Evolutionary conservation across 1,140 invertebrate species (phyloP).

Genomic region (Cyclargus thomasi): DNA sequence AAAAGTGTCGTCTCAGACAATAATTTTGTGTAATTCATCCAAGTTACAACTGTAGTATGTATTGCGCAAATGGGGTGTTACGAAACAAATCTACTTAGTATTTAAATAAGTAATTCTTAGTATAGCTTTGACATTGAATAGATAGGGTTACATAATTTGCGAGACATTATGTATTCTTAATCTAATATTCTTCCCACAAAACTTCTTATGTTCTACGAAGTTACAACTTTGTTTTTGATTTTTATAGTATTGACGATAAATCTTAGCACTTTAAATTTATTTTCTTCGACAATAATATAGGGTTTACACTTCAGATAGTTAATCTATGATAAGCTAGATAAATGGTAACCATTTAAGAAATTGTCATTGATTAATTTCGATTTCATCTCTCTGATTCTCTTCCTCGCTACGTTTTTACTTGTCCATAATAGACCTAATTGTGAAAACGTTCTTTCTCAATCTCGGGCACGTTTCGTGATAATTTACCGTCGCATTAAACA

Average conservation of each 20-base stretch:
- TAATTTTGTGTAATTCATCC: background rate
- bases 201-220: background rate
- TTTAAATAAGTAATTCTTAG: background rate
- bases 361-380: no score
- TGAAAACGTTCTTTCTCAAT: background rate
- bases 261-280: no score
- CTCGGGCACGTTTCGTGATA: conserved; percentile 9
- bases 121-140: background rate
- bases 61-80: background rate
- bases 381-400: no score
- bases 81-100: background rate
- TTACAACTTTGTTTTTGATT: no score
- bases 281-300: no score
- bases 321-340: no score
- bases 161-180: background rate
- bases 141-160: background rate
- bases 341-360: no score
- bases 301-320: no score
- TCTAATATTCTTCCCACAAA: background rate
- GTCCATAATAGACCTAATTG: background rate
- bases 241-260: background rate
- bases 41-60: no score
- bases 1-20: background rate
- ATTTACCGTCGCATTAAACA: conserved; percentile 8
- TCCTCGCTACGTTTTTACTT: background rate